Conservation (phyloP, 2,888 invertebrate species). For the Drosophila basisetae region DNA sequence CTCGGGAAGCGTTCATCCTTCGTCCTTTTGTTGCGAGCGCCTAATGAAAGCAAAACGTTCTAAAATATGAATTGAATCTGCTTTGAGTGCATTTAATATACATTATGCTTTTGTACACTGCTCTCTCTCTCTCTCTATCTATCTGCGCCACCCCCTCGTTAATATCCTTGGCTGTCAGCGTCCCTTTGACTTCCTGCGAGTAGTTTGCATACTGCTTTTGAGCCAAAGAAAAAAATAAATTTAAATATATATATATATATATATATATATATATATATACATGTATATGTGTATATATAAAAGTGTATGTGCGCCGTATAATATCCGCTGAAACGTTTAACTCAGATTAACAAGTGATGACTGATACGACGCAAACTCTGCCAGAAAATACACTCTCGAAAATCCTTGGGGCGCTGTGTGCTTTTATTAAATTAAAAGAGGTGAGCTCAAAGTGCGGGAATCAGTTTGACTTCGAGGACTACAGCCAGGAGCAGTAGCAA, state of each 20-base stretch:
- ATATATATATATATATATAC: constrained; percentile 2
- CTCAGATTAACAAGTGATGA: constrained; percentile 76
- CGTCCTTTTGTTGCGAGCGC: constrained; percentile 52
- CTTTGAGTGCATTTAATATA: constrained; percentile 79
- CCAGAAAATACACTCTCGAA: neutral
- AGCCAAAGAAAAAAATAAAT: constrained; percentile 41
- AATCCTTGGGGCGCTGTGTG: constrained; percentile 26
- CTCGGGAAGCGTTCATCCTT: constrained; percentile 26
- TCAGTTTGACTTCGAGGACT: constrained; percentile 1
- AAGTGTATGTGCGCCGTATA: constrained; percentile 36
- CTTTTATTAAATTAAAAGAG: constrained; percentile 60
- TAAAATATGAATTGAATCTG: constrained; percentile 79
- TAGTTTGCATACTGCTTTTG: constrained; percentile 45
- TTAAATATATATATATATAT: constrained; percentile 4
- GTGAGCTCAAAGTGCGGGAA: constrained; percentile 19
- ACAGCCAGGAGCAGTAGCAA: constrained; percentile 1
- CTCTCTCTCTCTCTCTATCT: too few relatives aligned
- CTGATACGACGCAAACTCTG: constrained; percentile 54
- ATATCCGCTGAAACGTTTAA: constrained; percentile 77
- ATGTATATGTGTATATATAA: neutral
- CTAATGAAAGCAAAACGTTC: constrained; percentile 74
- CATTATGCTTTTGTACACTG: constrained; percentile 64
- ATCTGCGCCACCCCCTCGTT: constrained; percentile 30
- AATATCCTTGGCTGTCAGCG: constrained; percentile 54
- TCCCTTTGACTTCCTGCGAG: constrained; percentile 42